Base-by-base conservation (phyloP, 2,797 vertebrate genomes). In the Catamblyrhynchus diadema region DNA sequence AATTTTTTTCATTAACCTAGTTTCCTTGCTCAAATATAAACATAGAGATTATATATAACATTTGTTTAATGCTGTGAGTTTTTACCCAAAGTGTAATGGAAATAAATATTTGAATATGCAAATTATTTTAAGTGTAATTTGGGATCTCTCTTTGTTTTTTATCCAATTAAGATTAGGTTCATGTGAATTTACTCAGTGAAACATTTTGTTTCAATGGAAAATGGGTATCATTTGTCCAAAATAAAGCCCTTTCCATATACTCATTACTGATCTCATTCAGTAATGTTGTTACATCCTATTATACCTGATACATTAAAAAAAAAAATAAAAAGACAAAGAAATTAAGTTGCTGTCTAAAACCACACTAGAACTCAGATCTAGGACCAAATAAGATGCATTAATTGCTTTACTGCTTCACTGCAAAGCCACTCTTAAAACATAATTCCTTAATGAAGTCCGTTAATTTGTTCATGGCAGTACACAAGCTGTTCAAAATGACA, bases 401-500 rank as follows among this genome's bases (percentile, higher is more conserved):
- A 98, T 98, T 98, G 98, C 97, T 98, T 97, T 97, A 95, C 96
- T 98, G 97, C 97, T 97, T 97, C 97, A 97, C 95, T 90, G 95
- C 97, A 98, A 98, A 98, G 97, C 97, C 96, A 95, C 97, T 98
- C 97, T 98, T 98, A 98, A 98, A 98, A 98, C 95, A 97, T 98
- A 98, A 98, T 98, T 98, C 97, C 97, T 98, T 98, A 98, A 98
- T 98, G 98, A 98, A 98, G 98, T 98, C 98, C 92, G 97, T 98
- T 98, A 98, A 98, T 98, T 98, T 98, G 98, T 98, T 98, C 98
- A 96, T 98, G 97, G 98, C 97, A 98, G 97, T 98, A 98, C 97
- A 97, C 98, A 97, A 98, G 98, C 98, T 98, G 97, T 98, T 98
- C 98, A 98, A 97, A 98, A 97, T 97, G 97, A 98, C 98, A 98